A percentile compares a stretch with the other conserved stretches of the same genome.
Evolutionary conservation across 2,888 invertebrate species (phyloP).

Genomic region (Megaustenia siamemsis): DNA sequence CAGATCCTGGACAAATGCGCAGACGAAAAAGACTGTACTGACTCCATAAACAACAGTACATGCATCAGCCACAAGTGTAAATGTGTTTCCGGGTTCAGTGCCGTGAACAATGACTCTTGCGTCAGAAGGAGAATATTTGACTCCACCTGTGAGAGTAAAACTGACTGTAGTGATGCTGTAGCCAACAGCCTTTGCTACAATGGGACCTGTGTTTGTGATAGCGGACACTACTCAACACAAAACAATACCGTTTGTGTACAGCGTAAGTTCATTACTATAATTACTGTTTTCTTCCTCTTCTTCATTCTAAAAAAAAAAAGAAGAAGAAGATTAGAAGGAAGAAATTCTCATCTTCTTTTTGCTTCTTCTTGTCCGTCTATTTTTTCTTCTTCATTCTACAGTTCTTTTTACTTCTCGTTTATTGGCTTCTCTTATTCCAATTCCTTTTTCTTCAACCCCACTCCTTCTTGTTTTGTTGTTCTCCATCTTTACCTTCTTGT

Average conservation of each 20-base stretch:
- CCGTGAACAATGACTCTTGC: constrained; percentile 7
- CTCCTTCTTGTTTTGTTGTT: too few relatives aligned
- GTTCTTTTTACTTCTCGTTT: too few relatives aligned
- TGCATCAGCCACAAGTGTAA: constrained; percentile 56
- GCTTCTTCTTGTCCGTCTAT: too few relatives aligned
- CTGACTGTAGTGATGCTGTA: constrained; percentile 45
- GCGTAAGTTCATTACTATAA: constrained; percentile 52
- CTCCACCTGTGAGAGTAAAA: neutral
- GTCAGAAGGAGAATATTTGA: neutral
- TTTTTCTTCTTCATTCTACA: too few relatives aligned
- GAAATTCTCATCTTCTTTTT: too few relatives aligned
- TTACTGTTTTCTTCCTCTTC: too few relatives aligned
- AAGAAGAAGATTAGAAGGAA: too few relatives aligned
- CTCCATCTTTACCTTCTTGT: too few relatives aligned
- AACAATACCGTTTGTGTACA: constrained; percentile 20
- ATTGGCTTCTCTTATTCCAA: too few relatives aligned
- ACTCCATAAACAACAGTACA: constrained; percentile 61
- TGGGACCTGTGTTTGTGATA: constrained; percentile 30
- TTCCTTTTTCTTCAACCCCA: too few relatives aligned
- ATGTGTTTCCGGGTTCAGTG: constrained; percentile 38
- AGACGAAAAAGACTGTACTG: constrained; percentile 60
- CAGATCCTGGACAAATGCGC: constrained; percentile 28
- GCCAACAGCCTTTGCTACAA: constrained; percentile 25
- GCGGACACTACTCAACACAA: neutral
- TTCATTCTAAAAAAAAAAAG: too few relatives aligned